Evolutionary conservation across 2,797 vertebrate genomes (phyloP).

Genomic region (Poecilia velifera): DNA sequence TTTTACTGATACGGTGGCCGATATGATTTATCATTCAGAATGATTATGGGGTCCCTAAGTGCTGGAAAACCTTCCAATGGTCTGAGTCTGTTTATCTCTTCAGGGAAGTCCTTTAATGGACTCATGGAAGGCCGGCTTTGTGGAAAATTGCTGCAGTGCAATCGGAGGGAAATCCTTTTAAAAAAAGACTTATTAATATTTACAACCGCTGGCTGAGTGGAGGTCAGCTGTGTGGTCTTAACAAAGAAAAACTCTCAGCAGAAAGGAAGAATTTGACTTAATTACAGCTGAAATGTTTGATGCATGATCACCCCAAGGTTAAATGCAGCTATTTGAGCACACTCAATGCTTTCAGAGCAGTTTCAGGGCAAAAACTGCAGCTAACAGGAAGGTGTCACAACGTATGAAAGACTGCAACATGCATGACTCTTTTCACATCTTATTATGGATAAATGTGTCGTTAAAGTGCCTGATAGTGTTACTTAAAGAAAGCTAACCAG

Average conservation of each 20-base stretch:
- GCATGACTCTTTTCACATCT: background rate
- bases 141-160: conserved; percentile 6
- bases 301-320: background rate
- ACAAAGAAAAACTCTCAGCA: background rate
- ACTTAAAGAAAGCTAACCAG: background rate
- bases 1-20: background rate
- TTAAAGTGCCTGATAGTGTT: background rate
- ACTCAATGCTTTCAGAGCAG: background rate
- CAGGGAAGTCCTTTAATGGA: conserved; percentile 4
- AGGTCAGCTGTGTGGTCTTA: background rate
- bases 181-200: conserved; percentile 8
- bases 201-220: background rate
- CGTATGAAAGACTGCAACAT: background rate
- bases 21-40: background rate
- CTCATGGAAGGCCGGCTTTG: background rate
- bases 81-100: background rate
- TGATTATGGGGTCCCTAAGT: background rate
- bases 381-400: background rate
- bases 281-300: background rate
- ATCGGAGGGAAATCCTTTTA: background rate
- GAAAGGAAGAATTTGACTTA: background rate
- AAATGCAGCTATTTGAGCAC: background rate
- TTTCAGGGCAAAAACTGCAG: background rate
- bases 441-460: background rate
- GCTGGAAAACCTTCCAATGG: background rate